Evolutionary conservation across 1,140 invertebrate species (phyloP), one percentile per base, ranked within the genome.

Genomic region (Pseudachorutes palmiensis): DNA sequence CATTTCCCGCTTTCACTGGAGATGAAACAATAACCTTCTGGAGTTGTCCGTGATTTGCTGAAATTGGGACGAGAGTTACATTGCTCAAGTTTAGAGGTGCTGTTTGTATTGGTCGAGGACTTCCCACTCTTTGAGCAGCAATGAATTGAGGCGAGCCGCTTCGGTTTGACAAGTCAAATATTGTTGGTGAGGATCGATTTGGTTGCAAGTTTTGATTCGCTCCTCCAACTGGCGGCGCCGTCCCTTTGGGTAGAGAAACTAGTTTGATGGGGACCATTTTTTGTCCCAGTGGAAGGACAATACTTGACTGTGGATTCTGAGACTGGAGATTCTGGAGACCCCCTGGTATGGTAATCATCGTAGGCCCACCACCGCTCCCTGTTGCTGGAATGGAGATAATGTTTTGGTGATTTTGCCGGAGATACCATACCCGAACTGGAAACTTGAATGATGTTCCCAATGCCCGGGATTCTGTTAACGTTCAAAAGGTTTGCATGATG

Each of bases 221-320:
- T 2, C 16, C n/a, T 31, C 22, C 41, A 32, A 48, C 41, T 3
- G 33, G 32, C 28, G 65, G 14, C 60, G 19, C 60, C 67, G 69
- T 30, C 32, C 45, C 64, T 62, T 74, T 75, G 12, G 77, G 76
- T 26, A 79, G 41, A n/a, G 75, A 77, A 2, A 79, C 75, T 5
- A 79, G 62, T 61, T 78, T 77, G 36, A 78, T 76, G 9, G 77
- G 77, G 28, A 78, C 72, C 75, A 78, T 76, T 72, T 78, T 78
- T 24, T 76, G 68, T 12, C 75, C 69, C 16, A 24, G 24, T 22
- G 74, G 66, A 26, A 74, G 71, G 19, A 75, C 65, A 16, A 55
- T 55, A 19, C 36, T 19, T 2, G 70, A 29, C 22, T 33, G 33
- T 12, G 58, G 62, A 30, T 57, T 55, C 24, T 70, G 58, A 30